Conservation (phyloP, 2,888 invertebrate genomes). For the Euzetes globulus region DNA sequence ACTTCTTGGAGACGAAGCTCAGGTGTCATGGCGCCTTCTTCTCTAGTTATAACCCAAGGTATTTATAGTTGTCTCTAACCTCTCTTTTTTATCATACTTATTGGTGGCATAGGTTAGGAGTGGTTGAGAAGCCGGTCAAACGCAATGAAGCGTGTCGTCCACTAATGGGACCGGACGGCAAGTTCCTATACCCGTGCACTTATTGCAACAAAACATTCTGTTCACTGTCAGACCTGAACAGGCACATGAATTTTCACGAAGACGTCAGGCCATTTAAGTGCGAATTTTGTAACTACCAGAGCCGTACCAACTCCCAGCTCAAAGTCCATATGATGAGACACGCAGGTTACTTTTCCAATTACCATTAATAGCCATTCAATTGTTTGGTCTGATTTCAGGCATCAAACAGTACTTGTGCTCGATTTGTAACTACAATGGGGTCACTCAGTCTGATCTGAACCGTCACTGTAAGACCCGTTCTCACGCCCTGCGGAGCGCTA, state of each 20-base stretch:
- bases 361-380: background rate
- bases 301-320: constrained; percentile 47
- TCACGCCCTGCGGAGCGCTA: constrained; percentile 48
- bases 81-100: background rate
- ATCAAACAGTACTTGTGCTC: constrained; percentile 50
- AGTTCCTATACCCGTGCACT: constrained; percentile 47
- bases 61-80: background rate
- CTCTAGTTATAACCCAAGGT: constrained; percentile 36
- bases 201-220: constrained; percentile 49
- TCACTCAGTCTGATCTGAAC: constrained; percentile 51
- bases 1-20: constrained; percentile 21
- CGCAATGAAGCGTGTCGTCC: constrained; percentile 44
- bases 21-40: constrained; percentile 35
- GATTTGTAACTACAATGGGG: constrained; percentile 50
- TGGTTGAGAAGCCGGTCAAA: constrained; percentile 33
- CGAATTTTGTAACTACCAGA: constrained; percentile 40
- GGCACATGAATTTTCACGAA: constrained; percentile 51
- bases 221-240: constrained; percentile 49
- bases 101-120: constrained; percentile 25
- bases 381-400: constrained; percentile 44
- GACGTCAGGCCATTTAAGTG: constrained; percentile 41
- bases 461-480: constrained; percentile 50
- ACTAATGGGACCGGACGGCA: constrained; percentile 46
- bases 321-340: constrained; percentile 51
- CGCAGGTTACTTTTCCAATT: too few species aligned